These are phyloP conservation scores for Amblyjoppa proteus DNA, from an alignment of 2,888 invertebrate species.

Conservation along the genomic window DNA sequence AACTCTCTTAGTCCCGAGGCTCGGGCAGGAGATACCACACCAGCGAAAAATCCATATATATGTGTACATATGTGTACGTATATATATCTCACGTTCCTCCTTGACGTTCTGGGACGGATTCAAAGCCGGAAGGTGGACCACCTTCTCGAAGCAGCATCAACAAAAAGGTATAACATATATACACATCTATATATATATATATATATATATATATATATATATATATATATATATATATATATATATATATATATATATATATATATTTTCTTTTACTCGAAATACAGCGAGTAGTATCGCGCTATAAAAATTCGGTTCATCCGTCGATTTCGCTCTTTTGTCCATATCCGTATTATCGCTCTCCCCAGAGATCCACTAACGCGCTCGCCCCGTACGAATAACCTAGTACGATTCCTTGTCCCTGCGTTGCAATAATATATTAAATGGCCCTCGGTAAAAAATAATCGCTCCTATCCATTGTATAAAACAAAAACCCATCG, in stretches of 20 bases:
- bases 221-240: neutral
- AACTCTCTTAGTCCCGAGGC: constrained; percentile 76
- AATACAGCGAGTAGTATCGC: constrained; percentile 26
- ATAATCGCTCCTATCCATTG: neutral
- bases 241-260: neutral
- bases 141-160: constrained; percentile 34
- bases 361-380: neutral
- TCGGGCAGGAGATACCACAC: constrained; percentile 26
- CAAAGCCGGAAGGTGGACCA: constrained; percentile 55
- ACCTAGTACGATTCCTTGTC: neutral
- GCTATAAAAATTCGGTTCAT: constrained; percentile 12
- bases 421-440: neutral
- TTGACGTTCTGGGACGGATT: constrained; percentile 42
- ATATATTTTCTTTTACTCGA: constrained; percentile 14
- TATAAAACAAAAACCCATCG: neutral
- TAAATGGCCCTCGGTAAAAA: neutral
- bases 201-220: neutral
- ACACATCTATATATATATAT: neutral
- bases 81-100: constrained; percentile 41
- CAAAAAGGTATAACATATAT: constrained; percentile 37
- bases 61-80: neutral
- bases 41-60: constrained; percentile 29
- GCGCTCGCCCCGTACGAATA: neutral
- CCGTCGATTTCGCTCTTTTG: neutral
- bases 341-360: neutral